Percentiles rank a stretch among this genome's conserved stretches.
Conservation (phyloP, 1,140 invertebrate genomes). For the Odontomachus brunneus region DNA sequence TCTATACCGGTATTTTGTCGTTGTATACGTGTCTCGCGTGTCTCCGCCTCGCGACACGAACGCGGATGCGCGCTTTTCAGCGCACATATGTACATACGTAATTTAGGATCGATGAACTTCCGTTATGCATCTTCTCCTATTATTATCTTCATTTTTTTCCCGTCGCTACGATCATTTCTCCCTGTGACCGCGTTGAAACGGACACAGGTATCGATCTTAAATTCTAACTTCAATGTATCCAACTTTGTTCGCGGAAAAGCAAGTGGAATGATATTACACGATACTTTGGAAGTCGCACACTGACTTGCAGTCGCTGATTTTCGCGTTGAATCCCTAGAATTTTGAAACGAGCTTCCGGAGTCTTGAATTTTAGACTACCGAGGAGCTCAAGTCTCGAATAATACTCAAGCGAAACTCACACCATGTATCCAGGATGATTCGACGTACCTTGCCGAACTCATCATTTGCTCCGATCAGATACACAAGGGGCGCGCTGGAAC, state of each 20-base stretch:
- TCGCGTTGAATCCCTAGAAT: too few species aligned
- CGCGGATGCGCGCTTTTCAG: slow-evolving; percentile 10
- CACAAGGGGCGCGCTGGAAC: too few species aligned
- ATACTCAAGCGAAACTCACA: too few species aligned
- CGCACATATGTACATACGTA: background rate
- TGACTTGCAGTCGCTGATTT: background rate
- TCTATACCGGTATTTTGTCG: slow-evolving; percentile 21
- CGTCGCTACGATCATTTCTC: background rate
- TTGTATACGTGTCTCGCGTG: slow-evolving; percentile 18
- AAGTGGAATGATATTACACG: background rate
- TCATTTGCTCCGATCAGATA: too few species aligned
- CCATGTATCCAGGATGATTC: too few species aligned
- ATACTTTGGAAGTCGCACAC: slow-evolving; percentile 5
- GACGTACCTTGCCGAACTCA: too few species aligned
- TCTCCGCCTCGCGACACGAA: slow-evolving; percentile 28
- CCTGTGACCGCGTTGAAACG: background rate
- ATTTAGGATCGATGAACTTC: slow-evolving; percentile 34
- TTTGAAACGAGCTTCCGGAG: background rate
- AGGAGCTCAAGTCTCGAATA: too few species aligned
- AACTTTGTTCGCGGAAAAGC: background rate
- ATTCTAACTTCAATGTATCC: background rate
- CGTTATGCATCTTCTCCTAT: background rate
- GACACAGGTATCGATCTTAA: slow-evolving; percentile 23
- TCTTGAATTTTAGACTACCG: too few species aligned
- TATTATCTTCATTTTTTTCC: slow-evolving; percentile 22